Base-by-base conservation (phyloP, 2,113 vertebrate genomes). In the Leptobrachium ailaonicum region DNA sequence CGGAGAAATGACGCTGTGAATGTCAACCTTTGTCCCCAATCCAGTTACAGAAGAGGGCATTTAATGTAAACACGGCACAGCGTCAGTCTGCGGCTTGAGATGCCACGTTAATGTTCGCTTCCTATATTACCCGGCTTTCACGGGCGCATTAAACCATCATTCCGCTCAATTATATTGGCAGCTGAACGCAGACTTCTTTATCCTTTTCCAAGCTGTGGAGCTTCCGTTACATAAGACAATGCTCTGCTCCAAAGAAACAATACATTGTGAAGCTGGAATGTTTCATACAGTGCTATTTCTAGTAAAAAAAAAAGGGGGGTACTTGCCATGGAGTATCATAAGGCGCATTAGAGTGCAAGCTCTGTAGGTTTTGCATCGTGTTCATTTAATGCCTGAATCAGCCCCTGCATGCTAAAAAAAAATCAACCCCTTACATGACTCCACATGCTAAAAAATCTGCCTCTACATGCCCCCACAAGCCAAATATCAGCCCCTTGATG, bases 251-350 rank as follows among this genome's bases (percentile, higher is more conserved):
- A 71, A 78, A 68, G 20, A 62, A 78, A 78, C 71, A 62, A 78
- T 78, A 78, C 63, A 78, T 77, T 70, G 66, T 77, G 54, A 78
- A 2, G 6, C 62, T 40, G 32, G 62, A 64, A 64, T 64, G n/a
- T 64, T 64, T 32, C 20, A 32, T 32, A 32, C 20, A 32, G 20
- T 32, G 20, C 20, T 32, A 32, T 32, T 32, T 32, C 20, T 32
- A 32, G 20, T 32, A 32, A 32, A 32, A 32, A 32, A 32, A 32
- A 32, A 32, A 32, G 20, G 20, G 20, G 20, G 20, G 20, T 32
- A 32, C 20, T 32, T 32, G 20, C 20, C 20, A 32, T 32, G 20
- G 20, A 32, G 20, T 32, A 32, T 32, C 20, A 32, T 32, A 32
- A 32, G 20, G 20, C 20, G 20, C 20, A 32, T 32, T 32, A 32